These are phyloP conservation scores for Cyrtorhinus lividipennis DNA, from an alignment of 1,140 invertebrate genomes.

Conservation along the genomic window DNA sequence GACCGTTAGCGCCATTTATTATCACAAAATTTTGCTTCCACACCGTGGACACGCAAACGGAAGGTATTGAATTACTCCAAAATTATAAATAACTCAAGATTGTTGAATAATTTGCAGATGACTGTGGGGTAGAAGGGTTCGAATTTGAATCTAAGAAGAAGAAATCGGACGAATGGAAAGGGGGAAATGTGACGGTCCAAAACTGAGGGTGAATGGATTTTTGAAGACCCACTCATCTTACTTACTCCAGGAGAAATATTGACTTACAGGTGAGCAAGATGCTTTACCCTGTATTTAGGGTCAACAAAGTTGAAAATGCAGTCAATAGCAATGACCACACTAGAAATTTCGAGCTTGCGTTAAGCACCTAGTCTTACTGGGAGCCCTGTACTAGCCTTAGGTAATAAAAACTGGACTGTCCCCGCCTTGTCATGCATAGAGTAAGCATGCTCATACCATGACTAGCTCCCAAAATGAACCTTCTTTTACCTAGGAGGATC, in stretches of 20 bases:
- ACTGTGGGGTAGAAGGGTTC: slow-evolving; percentile 14
- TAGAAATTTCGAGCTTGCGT: too few relatives aligned
- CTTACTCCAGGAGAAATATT: background rate
- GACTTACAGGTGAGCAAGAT: slow-evolving; percentile 6
- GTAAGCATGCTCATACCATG: too few relatives aligned
- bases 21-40: background rate
- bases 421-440: too few relatives aligned
- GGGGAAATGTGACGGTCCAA: slow-evolving; percentile 12
- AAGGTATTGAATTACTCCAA: background rate
- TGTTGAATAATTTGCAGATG: slow-evolving; percentile 8
- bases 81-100: background rate
- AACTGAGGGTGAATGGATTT: slow-evolving; percentile 12
- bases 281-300: too few relatives aligned
- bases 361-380: too few relatives aligned
- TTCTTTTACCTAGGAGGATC: too few relatives aligned
- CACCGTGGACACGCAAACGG: background rate
- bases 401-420: too few relatives aligned
- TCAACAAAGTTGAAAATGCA: too few relatives aligned
- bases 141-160: slow-evolving; percentile 10
- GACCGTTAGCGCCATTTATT: background rate
- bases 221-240: background rate
- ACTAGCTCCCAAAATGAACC: too few relatives aligned
- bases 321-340: too few relatives aligned
- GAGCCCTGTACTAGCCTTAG: too few relatives aligned
- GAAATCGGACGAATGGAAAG: slow-evolving; percentile 8